Evolutionary conservation across 2,113 vertebrate species (phyloP).

Genomic region (Coryphaenoides rupestris): DNA sequence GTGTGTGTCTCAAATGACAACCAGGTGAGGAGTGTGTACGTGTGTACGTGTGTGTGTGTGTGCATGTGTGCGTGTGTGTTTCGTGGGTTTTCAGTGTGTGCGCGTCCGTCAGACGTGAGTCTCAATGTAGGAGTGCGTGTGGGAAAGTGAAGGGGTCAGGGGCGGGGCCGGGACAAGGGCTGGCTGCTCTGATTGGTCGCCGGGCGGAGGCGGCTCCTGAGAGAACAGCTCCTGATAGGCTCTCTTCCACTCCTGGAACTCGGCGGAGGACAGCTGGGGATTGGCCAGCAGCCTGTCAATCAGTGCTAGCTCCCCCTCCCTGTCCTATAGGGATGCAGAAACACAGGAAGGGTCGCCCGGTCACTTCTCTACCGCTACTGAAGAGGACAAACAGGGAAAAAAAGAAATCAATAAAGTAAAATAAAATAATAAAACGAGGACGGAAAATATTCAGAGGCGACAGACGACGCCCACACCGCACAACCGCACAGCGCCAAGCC

Average conservation of each 20-base stretch:
- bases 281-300: constrained; percentile 95
- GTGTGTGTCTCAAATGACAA: neutral
- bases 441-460: neutral
- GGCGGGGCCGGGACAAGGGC: constrained; percentile 78
- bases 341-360: constrained; percentile 53
- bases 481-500: neutral
- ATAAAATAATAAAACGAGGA: neutral
- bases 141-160: constrained; percentile 81
- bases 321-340: constrained; percentile 85
- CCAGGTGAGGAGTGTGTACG: neutral
- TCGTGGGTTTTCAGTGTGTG: constrained; percentile 3
- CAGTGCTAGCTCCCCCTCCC: constrained; percentile 95
- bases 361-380: constrained; percentile 31
- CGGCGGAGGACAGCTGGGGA: constrained; percentile 90
- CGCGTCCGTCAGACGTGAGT: constrained; percentile 85
- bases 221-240: constrained; percentile 92
- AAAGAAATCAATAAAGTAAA: neutral
- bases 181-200: constrained; percentile 76
- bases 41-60: neutral
- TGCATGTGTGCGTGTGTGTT: constrained; percentile 18
- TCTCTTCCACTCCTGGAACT: constrained; percentile 97
- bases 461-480: too few relatives aligned
- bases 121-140: constrained; percentile 97
- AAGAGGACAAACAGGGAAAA: too few relatives aligned
- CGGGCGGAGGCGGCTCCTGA: constrained; percentile 65